These are phyloP conservation scores for Cheilosia scutellata DNA, from an alignment of 2,888 invertebrate genomes.

Conservation along the genomic window DNA sequence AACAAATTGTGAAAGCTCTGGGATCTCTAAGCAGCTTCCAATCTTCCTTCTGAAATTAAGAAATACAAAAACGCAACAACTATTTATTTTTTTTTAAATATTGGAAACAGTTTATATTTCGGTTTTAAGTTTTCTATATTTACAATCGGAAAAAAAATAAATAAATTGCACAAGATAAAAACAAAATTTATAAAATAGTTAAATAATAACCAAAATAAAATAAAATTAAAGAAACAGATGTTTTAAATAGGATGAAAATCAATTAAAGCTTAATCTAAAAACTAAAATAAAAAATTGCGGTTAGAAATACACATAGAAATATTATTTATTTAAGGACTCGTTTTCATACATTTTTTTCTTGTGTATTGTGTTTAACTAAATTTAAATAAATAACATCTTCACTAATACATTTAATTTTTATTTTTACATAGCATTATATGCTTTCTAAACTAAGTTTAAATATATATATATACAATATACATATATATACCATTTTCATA, in stretches of 20 bases:
- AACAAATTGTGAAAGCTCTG: not conserved
- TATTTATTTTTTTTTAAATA: conserved; percentile 46
- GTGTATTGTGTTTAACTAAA: conserved; percentile 38
- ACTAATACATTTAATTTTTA: conserved; percentile 38
- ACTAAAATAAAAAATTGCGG: conserved; percentile 33
- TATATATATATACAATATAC: conserved; percentile 68
- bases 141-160: conserved; percentile 80
- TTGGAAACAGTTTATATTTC: conserved; percentile 73
- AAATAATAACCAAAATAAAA: conserved; percentile 64
- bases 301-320: conserved; percentile 52
- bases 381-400: conserved; percentile 72
- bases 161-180: conserved; percentile 82
- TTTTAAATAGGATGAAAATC: conserved; percentile 78
- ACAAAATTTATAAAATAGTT: conserved; percentile 80
- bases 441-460: conserved; percentile 53
- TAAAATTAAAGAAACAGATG: conserved; percentile 71
- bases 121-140: conserved; percentile 62
- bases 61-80: not conserved
- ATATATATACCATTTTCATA: not conserved
- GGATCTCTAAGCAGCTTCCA: not conserved
- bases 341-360: conserved; percentile 34
- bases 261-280: conserved; percentile 77
- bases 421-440: conserved; percentile 69
- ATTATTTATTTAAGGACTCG: conserved; percentile 72
- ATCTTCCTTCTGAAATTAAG: conserved; percentile 1